Percentiles rank a stretch among this genome's conserved stretches.
These are phyloP conservation scores for Odontomachus brunneus DNA, from an alignment of 1,140 invertebrate species.

Conservation along the genomic window DNA sequence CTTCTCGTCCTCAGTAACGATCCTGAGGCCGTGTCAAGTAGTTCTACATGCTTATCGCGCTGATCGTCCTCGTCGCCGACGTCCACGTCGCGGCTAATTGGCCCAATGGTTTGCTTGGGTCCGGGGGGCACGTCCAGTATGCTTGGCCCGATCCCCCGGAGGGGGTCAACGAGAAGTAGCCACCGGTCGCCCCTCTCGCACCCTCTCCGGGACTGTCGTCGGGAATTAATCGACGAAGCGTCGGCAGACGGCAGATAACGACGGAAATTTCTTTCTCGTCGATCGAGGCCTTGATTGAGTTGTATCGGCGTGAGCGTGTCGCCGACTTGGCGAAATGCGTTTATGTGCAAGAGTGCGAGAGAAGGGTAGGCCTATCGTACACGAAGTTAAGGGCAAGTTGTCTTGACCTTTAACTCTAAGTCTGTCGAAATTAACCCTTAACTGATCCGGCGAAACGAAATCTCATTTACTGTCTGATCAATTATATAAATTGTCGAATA, in stretches of 20 bases:
- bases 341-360: too few relatives aligned
- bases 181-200: not conserved
- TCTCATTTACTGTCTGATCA: too few relatives aligned
- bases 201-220: not conserved
- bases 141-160: constrained; percentile 66
- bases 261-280: constrained; percentile 42
- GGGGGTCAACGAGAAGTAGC: constrained; percentile 61
- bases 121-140: constrained; percentile 65
- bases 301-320: constrained; percentile 12
- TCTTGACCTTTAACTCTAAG: not conserved
- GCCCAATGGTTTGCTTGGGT: constrained; percentile 52
- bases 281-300: constrained; percentile 54
- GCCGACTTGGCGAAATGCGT: not conserved
- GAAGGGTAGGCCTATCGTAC: not conserved
- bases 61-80: constrained; percentile 32
- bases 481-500: too few relatives aligned
- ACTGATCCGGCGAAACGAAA: too few relatives aligned
- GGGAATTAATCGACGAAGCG: constrained; percentile 58
- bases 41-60: constrained; percentile 32
- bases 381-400: not conserved
- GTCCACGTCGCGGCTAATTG: constrained; percentile 60
- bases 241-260: constrained; percentile 49
- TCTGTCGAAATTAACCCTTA: too few relatives aligned
- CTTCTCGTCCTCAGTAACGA: not conserved
- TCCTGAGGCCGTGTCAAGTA: constrained; percentile 10